These are phyloP conservation scores for Caerostris darwini DNA, from an alignment of 1,140 invertebrate species.

Conservation along the genomic window DNA sequence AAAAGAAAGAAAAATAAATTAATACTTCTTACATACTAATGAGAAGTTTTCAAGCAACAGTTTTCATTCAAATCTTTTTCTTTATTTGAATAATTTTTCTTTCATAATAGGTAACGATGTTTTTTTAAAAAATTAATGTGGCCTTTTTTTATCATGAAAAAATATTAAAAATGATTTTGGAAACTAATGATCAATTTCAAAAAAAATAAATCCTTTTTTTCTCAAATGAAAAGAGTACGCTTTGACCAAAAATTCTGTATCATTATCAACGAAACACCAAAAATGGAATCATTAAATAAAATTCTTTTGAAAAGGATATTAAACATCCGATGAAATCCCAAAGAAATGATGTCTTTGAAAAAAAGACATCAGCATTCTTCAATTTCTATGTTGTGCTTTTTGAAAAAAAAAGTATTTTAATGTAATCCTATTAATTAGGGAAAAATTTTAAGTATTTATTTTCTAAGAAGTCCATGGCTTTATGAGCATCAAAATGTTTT, in stretches of 20 bases:
- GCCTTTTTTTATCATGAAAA: not conserved
- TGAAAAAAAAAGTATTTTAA: no score
- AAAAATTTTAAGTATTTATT: no score
- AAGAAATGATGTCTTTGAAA: no score
- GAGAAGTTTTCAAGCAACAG: conserved; percentile 29
- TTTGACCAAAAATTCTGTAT: not conserved
- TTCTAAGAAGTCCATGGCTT: no score
- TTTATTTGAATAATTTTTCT: not conserved
- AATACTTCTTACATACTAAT: not conserved
- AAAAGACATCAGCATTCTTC: no score
- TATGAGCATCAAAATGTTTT: no score
- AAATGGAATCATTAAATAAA: not conserved
- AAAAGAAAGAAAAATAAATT: not conserved
- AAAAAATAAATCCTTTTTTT: not conserved
- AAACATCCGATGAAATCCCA: not conserved
- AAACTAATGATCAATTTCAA: not conserved
- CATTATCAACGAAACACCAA: not conserved
- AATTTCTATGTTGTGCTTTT: no score
- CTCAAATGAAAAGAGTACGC: not conserved
- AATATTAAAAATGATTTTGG: not conserved
- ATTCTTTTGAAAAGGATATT: not conserved
- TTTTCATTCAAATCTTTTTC: not conserved
- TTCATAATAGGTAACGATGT: not conserved
- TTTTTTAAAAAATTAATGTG: not conserved
- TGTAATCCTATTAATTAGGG: no score